Evolutionary conservation across 2,888 invertebrate species (phyloP).

Genomic region (Lissocephala sabroskyi): DNA sequence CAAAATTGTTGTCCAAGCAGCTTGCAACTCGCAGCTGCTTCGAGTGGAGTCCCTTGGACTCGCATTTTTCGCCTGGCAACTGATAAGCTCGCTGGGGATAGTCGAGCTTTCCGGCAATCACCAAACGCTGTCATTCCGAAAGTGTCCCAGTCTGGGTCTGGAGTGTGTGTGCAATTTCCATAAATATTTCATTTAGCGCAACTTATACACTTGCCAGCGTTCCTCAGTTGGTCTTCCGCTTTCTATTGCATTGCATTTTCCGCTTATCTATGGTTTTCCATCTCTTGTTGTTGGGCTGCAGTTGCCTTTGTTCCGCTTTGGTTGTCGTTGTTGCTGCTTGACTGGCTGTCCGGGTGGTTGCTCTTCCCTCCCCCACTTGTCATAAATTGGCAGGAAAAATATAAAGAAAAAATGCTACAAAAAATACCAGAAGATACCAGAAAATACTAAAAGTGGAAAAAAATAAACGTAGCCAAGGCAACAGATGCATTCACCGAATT

Average conservation of each 20-base stretch:
- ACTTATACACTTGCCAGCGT: constrained; percentile 42
- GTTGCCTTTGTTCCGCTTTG: constrained; percentile 11
- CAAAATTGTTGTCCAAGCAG: too few relatives aligned
- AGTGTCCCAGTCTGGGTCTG: too few relatives aligned
- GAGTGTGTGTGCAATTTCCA: constrained; percentile 46
- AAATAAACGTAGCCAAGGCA: background rate
- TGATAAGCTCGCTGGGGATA: background rate
- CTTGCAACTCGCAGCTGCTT: too few relatives aligned
- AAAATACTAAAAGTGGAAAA: constrained; percentile 7
- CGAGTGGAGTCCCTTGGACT: too few relatives aligned
- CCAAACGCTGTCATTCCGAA: too few relatives aligned
- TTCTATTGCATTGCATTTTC: constrained; percentile 6
- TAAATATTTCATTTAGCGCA: constrained; percentile 61
- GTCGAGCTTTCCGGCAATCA: too few relatives aligned
- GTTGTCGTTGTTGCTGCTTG: constrained; percentile 14
- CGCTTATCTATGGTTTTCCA: constrained; percentile 36
- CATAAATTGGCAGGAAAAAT: constrained; percentile 51
- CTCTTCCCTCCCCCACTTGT: constrained; percentile 41
- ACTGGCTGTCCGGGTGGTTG: constrained; percentile 35
- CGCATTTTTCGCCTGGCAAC: too few relatives aligned
- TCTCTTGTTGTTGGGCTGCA: constrained; percentile 27
- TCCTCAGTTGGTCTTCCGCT: too few relatives aligned
- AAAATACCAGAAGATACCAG: background rate
- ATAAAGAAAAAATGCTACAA: constrained; percentile 16
- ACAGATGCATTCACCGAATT: constrained; percentile 8